Evolutionary conservation across 2,113 vertebrate species (phyloP).

Genomic region (Lipotes vexillifer): DNA sequence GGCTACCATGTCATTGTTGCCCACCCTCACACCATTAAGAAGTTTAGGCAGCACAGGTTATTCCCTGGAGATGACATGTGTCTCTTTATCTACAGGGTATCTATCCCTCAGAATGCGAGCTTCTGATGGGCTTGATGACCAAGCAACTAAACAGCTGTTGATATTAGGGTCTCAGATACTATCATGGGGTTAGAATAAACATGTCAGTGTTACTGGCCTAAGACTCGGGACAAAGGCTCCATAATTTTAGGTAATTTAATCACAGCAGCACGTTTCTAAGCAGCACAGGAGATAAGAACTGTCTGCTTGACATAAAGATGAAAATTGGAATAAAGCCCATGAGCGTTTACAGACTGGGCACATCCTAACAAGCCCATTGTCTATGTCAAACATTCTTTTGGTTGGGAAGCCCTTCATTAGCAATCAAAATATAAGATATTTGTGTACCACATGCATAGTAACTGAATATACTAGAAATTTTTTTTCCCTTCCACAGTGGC

Average conservation of each 20-base stretch:
- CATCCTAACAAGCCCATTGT: neutral
- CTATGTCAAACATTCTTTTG: conserved; percentile 60
- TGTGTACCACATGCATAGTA: conserved; percentile 81
- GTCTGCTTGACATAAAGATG: neutral
- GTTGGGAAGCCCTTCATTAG: conserved; percentile 90
- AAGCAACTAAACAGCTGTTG: neutral
- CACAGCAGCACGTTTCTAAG: neutral
- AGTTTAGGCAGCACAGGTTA: neutral
- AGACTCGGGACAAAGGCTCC: neutral
- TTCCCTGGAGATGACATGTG: neutral
- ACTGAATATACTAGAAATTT: conserved; percentile 79
- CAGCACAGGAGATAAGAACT: neutral
- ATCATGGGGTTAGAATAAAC: neutral
- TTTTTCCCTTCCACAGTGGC: conserved; percentile 11
- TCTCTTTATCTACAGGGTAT: neutral
- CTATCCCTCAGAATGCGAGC: neutral
- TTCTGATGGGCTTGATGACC: neutral
- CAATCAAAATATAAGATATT: conserved; percentile 84
- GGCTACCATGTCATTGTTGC: neutral
- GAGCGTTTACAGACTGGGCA: neutral
- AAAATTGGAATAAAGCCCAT: neutral
- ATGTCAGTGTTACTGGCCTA: neutral
- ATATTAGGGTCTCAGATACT: neutral
- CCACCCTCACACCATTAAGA: neutral
- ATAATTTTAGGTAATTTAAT: neutral